Conservation (phyloP, 2,113 vertebrate genomes). For the Phycodurus eques region DNA sequence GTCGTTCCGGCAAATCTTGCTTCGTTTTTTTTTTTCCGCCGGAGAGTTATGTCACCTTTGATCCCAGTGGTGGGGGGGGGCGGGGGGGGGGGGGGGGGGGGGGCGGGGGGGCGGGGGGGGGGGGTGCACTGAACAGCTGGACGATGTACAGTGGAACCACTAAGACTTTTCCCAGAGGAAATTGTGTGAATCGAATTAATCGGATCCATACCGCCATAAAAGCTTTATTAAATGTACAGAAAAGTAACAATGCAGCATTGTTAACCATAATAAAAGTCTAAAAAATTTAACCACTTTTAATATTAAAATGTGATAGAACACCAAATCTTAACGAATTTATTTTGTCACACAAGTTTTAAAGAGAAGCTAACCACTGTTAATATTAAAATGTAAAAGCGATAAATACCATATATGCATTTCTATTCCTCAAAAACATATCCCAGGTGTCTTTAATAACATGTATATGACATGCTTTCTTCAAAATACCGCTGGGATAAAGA, state of each 20-base stretch:
- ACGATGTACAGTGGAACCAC: neutral
- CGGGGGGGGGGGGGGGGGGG: neutral
- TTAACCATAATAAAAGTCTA: neutral
- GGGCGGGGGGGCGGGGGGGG: neutral
- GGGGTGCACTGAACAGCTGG: neutral
- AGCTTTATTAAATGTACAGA: neutral
- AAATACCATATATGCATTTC: no score
- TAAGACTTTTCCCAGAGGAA: neutral
- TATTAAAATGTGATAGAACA: neutral
- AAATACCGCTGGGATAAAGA: no score
- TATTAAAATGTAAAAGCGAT: no score
- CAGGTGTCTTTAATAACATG: no score
- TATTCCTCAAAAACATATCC: no score
- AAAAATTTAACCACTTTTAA: neutral
- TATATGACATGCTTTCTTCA: no score
- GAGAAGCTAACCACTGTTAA: no score
- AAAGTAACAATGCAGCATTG: neutral
- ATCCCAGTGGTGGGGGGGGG: constrained; percentile 14
- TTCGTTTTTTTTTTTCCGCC: constrained; percentile 28
- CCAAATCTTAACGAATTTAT: no score
- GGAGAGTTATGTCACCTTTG: constrained; percentile 45
- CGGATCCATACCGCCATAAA: neutral
- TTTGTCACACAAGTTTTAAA: no score
- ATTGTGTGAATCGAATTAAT: neutral
- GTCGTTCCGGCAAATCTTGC: constrained; percentile 22